Evolutionary conservation across 92 coral and sea anemone genomes (phyloP).

Genomic region (Bergia puertoricense): DNA sequence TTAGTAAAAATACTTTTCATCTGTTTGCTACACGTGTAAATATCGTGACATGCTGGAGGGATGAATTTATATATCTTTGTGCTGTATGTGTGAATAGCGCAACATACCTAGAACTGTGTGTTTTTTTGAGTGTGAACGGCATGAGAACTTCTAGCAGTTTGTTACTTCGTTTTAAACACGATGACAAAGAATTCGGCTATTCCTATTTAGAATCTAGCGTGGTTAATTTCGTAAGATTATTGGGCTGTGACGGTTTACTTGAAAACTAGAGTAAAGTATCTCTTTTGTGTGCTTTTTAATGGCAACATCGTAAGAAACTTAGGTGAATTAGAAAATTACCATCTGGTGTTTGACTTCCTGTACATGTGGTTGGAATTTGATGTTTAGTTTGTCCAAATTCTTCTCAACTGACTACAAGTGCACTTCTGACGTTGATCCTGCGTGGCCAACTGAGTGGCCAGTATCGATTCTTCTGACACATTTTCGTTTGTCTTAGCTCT

Average conservation of each 20-base stretch:
- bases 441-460: neutral
- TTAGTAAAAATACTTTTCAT: too few relatives aligned
- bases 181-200: neutral
- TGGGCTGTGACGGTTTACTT: neutral
- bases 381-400: neutral
- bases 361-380: neutral
- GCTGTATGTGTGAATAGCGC: neutral
- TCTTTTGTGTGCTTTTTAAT: neutral
- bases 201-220: neutral
- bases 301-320: neutral
- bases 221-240: neutral
- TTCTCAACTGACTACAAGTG: neutral
- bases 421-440: neutral
- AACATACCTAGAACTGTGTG: neutral
- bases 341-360: neutral
- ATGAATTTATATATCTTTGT: too few relatives aligned
- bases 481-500: neutral
- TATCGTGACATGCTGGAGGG: too few relatives aligned
- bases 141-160: too few relatives aligned
- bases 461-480: neutral
- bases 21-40: too few relatives aligned
- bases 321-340: neutral
- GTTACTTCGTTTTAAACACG: neutral
- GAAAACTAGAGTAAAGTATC: neutral
- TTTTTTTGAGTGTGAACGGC: too few relatives aligned